Conservation (phyloP, 2,797 vertebrate species). For the Oreochromis mossambicus region DNA sequence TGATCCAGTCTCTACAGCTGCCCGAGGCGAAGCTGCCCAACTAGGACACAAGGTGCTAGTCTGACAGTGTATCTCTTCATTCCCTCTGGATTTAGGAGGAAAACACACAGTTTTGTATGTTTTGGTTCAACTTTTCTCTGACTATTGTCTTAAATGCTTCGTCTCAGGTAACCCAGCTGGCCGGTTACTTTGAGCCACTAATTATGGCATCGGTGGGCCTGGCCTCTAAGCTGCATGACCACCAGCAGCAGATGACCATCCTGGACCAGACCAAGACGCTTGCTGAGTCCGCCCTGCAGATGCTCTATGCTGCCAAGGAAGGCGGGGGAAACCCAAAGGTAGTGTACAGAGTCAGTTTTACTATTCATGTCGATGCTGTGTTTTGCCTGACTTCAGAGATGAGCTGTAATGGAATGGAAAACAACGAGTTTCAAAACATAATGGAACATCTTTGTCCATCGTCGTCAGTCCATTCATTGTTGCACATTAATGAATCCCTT, state of each 20-base stretch:
- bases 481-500: neutral
- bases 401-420: neutral
- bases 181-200: conserved; percentile 94
- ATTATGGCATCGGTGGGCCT: conserved; percentile 90
- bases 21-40: conserved; percentile 93
- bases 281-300: conserved; percentile 94
- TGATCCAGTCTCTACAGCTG: conserved; percentile 90
- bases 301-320: conserved; percentile 97
- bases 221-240: conserved; percentile 89
- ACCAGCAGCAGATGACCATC: conserved; percentile 97
- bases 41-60: conserved; percentile 92
- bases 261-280: conserved; percentile 97
- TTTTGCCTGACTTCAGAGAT: neutral
- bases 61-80: conserved; percentile 9
- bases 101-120: conserved; percentile 2
- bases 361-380: neutral
- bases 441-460: neutral
- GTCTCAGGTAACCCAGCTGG: conserved; percentile 89
- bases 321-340: conserved; percentile 98
- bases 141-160: conserved; percentile 5
- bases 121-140: conserved; percentile 10
- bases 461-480: neutral
- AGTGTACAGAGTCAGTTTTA: neutral
- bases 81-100: conserved; percentile 25
- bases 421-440: neutral